These are phyloP conservation scores for Limanda limanda DNA, from an alignment of 2,113 vertebrate species.

Conservation along the genomic window DNA sequence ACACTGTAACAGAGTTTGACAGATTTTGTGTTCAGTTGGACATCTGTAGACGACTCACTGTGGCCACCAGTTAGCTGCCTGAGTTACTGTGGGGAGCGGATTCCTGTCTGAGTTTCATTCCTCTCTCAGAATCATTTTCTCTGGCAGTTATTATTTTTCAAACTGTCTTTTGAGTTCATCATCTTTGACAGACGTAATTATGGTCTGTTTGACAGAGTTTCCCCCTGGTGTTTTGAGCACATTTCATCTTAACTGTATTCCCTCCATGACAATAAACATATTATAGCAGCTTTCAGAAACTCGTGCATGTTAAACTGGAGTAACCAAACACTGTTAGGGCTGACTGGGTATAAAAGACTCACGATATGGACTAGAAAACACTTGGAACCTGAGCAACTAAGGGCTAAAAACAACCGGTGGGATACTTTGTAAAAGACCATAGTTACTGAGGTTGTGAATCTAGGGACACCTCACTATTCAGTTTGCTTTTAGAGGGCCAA, in stretches of 20 bases:
- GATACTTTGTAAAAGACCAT: not conserved
- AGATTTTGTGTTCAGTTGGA: no score
- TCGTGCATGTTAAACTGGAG: not conserved
- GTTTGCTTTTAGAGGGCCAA: no score
- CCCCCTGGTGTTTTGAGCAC: not conserved
- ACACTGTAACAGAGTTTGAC: no score
- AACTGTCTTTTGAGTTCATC: slow-evolving; percentile 1
- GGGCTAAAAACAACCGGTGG: no score
- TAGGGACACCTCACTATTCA: no score
- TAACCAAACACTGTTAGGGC: not conserved
- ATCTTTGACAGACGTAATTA: slow-evolving; percentile 7
- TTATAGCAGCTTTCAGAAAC: not conserved
- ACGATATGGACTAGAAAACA: not conserved
- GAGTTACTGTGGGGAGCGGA: not conserved
- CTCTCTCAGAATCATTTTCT: not conserved
- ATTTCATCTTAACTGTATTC: not conserved
- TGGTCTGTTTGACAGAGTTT: slow-evolving; percentile 2
- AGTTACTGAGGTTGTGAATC: not conserved
- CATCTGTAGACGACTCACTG: not conserved
- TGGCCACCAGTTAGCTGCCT: not conserved
- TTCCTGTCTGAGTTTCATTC: not conserved
- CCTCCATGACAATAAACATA: not conserved
- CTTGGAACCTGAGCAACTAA: no score
- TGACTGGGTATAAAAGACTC: not conserved
- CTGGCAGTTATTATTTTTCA: slow-evolving; percentile 1